Base-by-base conservation (phyloP, 2,113 vertebrate species). In the Halichoerus grypus region DNA sequence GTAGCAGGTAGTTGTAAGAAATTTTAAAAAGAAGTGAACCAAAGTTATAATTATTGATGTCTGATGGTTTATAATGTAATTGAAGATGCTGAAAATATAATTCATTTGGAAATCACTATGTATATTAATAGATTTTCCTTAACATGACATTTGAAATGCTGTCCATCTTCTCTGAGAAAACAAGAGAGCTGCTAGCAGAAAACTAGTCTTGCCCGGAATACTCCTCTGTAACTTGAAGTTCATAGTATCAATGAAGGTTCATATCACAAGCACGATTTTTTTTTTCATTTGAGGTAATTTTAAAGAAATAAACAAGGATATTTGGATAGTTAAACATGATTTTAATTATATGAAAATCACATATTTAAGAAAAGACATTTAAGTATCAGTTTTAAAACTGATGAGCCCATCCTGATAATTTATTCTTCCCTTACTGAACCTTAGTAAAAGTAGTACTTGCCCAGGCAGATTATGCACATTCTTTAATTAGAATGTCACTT, bases 311-410 rank as follows among this genome's bases (percentile, higher is more conserved):
- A 93, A 33, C 24, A 61, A 95, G n/a, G 28, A 65, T 76, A 11
- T 77, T 55, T 88, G 90, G 71, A 71, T 26, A n/a, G 4, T 61
- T 69, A 84, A 79, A 65, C 33, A 57, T 65, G 42, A 57, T 86
- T 92, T 72, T 95, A 90, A 65, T 97, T 85, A 36, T 22, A 85
- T 89, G 65, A 89, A 63, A 80, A 46, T 77, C 18, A 53, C 26
- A 33, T 81, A 85, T 93, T 95, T 72, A 53, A 95, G 16, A 39
- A 90, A 93, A 85, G 67, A 15, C 39, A 83, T 24, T 76, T 93
- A 74, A n/a, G 33, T 18, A n/a, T 6, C 8, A 39, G 2, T 76
- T 81, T 81, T 71, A n/a, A 79, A 91, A 83, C 22, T 55, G 31
- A 94, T 72, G 28, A 92, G 28, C 19, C 39, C 61, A 42, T 72